phyloP scores from a whole-genome alignment of 2,888 invertebrate species.

The Meloe dianella region DNA sequence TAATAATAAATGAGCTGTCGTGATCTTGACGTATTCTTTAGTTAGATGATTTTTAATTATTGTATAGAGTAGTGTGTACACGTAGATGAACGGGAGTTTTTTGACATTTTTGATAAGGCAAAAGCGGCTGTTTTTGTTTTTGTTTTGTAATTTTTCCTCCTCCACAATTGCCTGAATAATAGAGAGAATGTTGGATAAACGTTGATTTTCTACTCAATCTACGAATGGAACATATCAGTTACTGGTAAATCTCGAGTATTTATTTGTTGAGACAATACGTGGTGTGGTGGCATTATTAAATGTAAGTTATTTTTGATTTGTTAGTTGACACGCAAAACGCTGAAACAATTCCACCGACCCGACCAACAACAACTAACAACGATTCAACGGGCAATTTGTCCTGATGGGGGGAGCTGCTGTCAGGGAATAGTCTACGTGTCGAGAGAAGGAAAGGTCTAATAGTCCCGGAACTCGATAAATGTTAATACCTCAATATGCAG shows the following conservation, averaged over 20 bases:
- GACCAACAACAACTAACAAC: too few species aligned
- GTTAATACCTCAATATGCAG: slow-evolving; percentile 61
- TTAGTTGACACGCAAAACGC: not conserved
- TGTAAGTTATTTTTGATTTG: too few species aligned
- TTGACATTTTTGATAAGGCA: not conserved
- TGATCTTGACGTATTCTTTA: slow-evolving; percentile 26
- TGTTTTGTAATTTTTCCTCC: not conserved
- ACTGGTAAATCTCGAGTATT: not conserved
- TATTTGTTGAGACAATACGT: not conserved
- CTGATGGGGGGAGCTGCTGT: slow-evolving; percentile 36
- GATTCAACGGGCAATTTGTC: slow-evolving; percentile 39
- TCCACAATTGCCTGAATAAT: not conserved
- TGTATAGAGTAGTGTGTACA: not conserved
- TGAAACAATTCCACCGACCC: not conserved
- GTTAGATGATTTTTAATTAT: slow-evolving; percentile 28
- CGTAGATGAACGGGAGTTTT: not conserved
- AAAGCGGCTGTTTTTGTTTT: not conserved
- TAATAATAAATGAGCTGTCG: slow-evolving; percentile 32
- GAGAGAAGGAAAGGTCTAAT: slow-evolving; percentile 41
- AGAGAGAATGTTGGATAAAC: not conserved
- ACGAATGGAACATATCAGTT: slow-evolving; percentile 1
- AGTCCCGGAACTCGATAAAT: slow-evolving; percentile 55
- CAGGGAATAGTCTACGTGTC: slow-evolving; percentile 46
- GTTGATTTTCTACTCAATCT: not conserved
- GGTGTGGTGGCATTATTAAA: too few species aligned